A percentile compares a stretch with the other conserved stretches of the same genome.
Evolutionary conservation across 2,797 vertebrate genomes (phyloP).

Genomic region (Coranthus polyacanthus): DNA sequence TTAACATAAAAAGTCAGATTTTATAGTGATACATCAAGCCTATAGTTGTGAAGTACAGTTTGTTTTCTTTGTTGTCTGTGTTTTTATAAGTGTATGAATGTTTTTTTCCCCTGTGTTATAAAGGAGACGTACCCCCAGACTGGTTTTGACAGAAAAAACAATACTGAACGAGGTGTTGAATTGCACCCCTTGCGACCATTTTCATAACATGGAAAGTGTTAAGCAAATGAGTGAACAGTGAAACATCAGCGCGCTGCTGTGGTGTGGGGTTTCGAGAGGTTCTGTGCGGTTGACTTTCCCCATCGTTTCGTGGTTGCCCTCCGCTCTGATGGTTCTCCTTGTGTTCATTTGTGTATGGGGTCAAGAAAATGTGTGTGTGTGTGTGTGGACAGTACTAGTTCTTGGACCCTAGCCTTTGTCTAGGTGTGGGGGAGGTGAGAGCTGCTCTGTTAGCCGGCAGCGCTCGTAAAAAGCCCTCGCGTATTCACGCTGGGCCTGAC

Average conservation of each 20-base stretch:
- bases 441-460: constrained; percentile 66
- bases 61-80: no score
- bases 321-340: constrained; percentile 47
- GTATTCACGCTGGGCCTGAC: constrained; percentile 76
- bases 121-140: background rate
- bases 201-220: constrained; percentile 67
- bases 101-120: background rate
- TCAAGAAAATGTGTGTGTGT: constrained; percentile 41
- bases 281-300: constrained; percentile 37
- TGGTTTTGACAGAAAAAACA: constrained; percentile 8
- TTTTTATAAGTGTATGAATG: no score
- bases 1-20: background rate
- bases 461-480: constrained; percentile 77
- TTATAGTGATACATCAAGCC: no score
- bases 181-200: constrained; percentile 38
- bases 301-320: constrained; percentile 67
- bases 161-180: constrained; percentile 13
- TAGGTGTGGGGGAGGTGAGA: constrained; percentile 83
- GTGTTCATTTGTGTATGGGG: constrained; percentile 56
- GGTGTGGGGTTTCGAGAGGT: constrained; percentile 43
- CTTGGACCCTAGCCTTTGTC: constrained; percentile 81
- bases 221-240: constrained; percentile 54
- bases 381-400: constrained; percentile 74
- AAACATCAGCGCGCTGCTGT: constrained; percentile 42
- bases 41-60: background rate